phyloP scores from a whole-genome alignment of 2,113 vertebrate genomes.

The Clupea harengus region DNA sequence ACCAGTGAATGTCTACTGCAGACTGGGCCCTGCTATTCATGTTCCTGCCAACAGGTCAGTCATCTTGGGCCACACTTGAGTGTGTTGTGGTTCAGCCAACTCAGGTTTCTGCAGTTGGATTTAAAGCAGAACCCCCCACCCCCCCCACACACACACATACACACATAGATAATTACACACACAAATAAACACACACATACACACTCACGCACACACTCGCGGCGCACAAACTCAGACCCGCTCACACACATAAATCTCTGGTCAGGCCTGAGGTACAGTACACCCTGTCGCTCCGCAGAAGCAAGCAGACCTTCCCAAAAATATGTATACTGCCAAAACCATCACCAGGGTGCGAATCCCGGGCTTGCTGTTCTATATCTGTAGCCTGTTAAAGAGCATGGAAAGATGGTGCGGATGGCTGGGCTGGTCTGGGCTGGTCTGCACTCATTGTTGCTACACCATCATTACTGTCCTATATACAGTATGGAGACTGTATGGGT shows the following conservation, averaged over 20 bases:
- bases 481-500: background rate
- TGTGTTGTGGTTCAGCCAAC: no score
- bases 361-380: background rate
- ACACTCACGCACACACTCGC: constrained; percentile 11
- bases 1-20: no score
- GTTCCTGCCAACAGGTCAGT: no score
- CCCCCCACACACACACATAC: no score
- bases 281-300: background rate
- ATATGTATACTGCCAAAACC: background rate
- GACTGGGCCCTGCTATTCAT: no score
- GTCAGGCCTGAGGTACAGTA: background rate
- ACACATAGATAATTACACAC: background rate
- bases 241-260: background rate
- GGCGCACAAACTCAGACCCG: background rate
- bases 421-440: background rate
- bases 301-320: background rate
- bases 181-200: constrained; percentile 16
- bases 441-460: background rate
- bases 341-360: background rate
- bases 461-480: background rate
- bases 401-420: background rate
- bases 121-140: constrained; percentile 7
- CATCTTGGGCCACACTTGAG: no score
- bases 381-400: background rate
- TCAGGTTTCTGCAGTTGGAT: background rate